phyloP scores from a whole-genome alignment of 2,888 invertebrate genomes.

The Agrotis clavis region DNA sequence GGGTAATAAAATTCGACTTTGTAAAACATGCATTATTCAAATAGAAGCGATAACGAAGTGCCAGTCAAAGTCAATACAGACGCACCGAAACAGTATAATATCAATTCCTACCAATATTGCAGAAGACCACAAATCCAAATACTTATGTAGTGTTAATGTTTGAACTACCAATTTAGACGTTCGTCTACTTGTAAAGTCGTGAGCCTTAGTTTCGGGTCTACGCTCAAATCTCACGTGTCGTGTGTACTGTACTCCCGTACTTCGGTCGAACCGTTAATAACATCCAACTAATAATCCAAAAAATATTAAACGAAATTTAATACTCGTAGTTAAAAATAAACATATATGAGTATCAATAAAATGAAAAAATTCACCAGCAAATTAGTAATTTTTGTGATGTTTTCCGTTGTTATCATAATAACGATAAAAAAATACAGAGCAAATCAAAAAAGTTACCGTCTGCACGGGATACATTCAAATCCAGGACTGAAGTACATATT shows the following conservation, averaged over 20 bases:
- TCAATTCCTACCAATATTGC: neutral
- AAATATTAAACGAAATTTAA: neutral
- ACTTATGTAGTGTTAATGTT: constrained; percentile 3
- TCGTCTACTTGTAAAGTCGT: constrained; percentile 9
- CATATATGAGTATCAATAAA: constrained; percentile 7
- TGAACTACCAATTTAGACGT: constrained; percentile 23
- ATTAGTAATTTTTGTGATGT: constrained; percentile 28
- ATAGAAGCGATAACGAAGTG: constrained; percentile 34
- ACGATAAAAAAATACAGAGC: constrained; percentile 24
- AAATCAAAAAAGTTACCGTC: neutral
- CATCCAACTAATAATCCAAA: neutral
- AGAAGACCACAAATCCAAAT: constrained; percentile 3
- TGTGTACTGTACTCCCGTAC: neutral
- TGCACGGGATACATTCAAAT: neutral
- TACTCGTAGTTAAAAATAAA: neutral
- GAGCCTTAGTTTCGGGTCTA: constrained; percentile 19
- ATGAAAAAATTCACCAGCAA: constrained; percentile 48
- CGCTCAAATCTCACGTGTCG: constrained; percentile 9
- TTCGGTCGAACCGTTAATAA: neutral
- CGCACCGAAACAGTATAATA: neutral
- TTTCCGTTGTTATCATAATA: constrained; percentile 21
- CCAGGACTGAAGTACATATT: constrained; percentile 72
- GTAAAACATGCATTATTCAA: constrained; percentile 37
- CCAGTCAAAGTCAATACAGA: constrained; percentile 5
- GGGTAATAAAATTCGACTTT: constrained; percentile 36